phyloP scores from a whole-genome alignment of 1,140 invertebrate genomes.

The Heliconius eleuchia region DNA sequence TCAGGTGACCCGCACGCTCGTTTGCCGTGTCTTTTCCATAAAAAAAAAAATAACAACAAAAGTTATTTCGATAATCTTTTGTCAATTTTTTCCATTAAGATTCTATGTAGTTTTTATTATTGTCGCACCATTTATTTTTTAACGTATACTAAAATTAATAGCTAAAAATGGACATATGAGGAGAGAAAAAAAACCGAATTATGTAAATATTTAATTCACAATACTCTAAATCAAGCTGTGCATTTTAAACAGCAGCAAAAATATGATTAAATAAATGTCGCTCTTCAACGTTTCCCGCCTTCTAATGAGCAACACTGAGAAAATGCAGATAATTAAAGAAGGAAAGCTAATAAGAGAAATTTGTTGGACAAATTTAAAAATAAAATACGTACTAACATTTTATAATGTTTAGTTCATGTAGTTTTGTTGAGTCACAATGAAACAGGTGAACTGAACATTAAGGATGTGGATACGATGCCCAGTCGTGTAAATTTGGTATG shows the following conservation, averaged over 20 bases:
- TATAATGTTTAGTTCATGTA: background rate
- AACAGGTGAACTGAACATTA: too few species aligned
- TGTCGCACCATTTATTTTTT: too few species aligned
- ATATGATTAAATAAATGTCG: conserved; percentile 13
- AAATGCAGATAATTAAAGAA: conserved; percentile 23
- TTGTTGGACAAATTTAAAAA: background rate
- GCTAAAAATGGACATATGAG: too few species aligned
- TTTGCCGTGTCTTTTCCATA: too few species aligned
- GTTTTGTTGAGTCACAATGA: background rate
- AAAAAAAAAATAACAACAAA: too few species aligned
- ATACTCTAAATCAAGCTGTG: background rate
- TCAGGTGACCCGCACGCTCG: too few species aligned
- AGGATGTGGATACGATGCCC: background rate
- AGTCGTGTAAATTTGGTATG: too few species aligned
- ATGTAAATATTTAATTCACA: background rate
- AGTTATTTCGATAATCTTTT: too few species aligned
- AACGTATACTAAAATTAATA: too few species aligned
- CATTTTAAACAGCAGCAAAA: conserved; percentile 25
- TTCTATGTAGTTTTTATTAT: too few species aligned
- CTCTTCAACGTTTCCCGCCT: conserved; percentile 16
- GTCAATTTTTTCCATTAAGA: too few species aligned
- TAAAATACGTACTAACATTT: background rate
- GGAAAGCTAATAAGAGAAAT: background rate
- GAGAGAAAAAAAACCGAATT: too few species aligned
- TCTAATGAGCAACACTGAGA: conserved; percentile 24